A percentile compares a stretch with the other conserved stretches of the same genome.
Evolutionary conservation across 2,888 invertebrate species (phyloP).

Genomic region (Agonopterix alstromeriana): DNA sequence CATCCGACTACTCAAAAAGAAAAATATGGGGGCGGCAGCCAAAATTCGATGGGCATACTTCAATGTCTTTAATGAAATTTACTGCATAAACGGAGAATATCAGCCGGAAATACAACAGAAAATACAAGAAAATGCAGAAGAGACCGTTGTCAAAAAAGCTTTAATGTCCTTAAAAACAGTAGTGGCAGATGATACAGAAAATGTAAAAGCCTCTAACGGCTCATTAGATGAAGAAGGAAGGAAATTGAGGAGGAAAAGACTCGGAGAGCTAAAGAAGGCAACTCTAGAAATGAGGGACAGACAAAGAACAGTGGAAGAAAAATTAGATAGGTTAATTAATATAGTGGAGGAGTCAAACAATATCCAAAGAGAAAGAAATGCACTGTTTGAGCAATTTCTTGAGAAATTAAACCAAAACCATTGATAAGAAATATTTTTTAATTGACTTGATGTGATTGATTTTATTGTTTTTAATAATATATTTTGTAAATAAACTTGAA

Average conservation of each 20-base stretch:
- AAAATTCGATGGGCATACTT: conserved; percentile 67
- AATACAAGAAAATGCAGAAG: conserved; percentile 45
- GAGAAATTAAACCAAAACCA: conserved; percentile 37
- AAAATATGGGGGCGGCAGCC: conserved; percentile 37
- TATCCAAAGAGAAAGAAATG: conserved; percentile 63
- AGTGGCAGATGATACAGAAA: conserved; percentile 28
- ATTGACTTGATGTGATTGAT: background rate
- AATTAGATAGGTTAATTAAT: conserved; percentile 61
- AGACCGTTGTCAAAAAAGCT: conserved; percentile 52
- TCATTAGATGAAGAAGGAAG: conserved; percentile 37
- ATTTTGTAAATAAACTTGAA: no score
- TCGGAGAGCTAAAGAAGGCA: conserved; percentile 54
- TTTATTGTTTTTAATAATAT: background rate
- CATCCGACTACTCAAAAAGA: conserved; percentile 55
- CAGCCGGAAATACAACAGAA: conserved; percentile 58
- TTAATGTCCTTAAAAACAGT: conserved; percentile 45
- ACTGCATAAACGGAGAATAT: conserved; percentile 54
- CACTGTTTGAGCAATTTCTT: conserved; percentile 57
- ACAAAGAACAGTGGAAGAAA: conserved; percentile 59
- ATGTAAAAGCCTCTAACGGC: conserved; percentile 35
- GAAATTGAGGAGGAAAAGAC: conserved; percentile 41
- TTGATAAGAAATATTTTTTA: background rate
- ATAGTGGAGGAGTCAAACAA: conserved; percentile 67
- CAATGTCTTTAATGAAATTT: conserved; percentile 61
- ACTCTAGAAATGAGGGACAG: conserved; percentile 61